Base-by-base conservation (phyloP, 2,113 vertebrate genomes). In the Cyphomyrus plagiostoma region DNA sequence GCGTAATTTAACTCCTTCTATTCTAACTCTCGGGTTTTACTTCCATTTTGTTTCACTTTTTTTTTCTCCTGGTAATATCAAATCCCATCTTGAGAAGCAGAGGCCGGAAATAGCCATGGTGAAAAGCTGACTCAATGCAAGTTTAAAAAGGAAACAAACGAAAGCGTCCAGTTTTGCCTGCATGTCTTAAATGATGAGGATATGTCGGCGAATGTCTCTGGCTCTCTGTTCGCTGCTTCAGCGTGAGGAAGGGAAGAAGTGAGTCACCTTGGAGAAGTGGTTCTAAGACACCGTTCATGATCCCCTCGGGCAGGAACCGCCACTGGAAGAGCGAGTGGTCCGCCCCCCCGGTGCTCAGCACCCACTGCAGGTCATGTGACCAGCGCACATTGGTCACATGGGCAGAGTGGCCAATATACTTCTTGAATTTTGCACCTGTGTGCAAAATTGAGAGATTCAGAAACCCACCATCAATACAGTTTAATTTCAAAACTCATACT, bases 311-410 rank as follows among this genome's bases (percentile, higher is more conserved):
- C 89, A 99, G 95, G 93, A 99, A 99, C 66, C 97, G 95, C 98
- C 98, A 99, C 94, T 99, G 98, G 94, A 99, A 99, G 52, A 99
- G 96, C 0, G 98, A 97, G 88, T 99, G 98, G 94, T 99, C 98
- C 0, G 98, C 98, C 1, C 98, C 98, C 0, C 98, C 98, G 0
- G 97, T 99, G 94, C 97, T 99, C 89, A 99, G 56, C 8, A 98
- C 96, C 98, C 98, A 99, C 92, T 98, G 98, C 90, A 97, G 97
- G 91, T 99, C 98, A 58, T 97, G 96, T 89, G 98, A 99, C 98
- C 98, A 99, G 87, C 96, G 97, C 4, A 99, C 98, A 0, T 97
- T 98, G 1, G 98, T 99, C 91, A 99, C 98, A 15, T 99, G 98
- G 35, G 98, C 98, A 3, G 98, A 99, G 91, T 99, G 98, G 21